phyloP scores from a whole-genome alignment of 2,888 invertebrate genomes.

The Pollenia amentaria region DNA sequence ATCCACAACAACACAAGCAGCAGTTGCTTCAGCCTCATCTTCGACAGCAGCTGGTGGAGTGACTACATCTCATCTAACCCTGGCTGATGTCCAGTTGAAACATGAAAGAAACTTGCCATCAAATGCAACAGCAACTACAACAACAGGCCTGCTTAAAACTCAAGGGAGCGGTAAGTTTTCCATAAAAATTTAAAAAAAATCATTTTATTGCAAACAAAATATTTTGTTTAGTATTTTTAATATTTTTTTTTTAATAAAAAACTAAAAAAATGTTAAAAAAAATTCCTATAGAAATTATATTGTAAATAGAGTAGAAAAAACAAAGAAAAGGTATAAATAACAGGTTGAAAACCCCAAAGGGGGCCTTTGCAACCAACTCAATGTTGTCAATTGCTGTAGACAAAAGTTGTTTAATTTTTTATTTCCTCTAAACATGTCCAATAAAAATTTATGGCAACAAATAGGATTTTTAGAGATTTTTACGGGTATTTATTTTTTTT shows the following conservation, averaged over 20 bases:
- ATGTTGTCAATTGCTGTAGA: slow-evolving; percentile 51
- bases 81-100: slow-evolving; percentile 81
- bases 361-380: slow-evolving; percentile 37
- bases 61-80: slow-evolving; percentile 75
- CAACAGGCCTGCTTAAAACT: slow-evolving; percentile 80
- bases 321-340: slow-evolving; percentile 65
- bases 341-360: slow-evolving; percentile 57
- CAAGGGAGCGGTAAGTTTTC: slow-evolving; percentile 84
- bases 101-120: slow-evolving; percentile 76
- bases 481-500: background rate
- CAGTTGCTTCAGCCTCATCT: slow-evolving; percentile 75
- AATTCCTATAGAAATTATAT: slow-evolving; percentile 34
- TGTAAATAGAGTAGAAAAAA: slow-evolving; percentile 46
- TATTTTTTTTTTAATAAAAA: slow-evolving; percentile 22
- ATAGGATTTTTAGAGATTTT: slow-evolving; percentile 14
- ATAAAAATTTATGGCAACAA: slow-evolving; percentile 62
- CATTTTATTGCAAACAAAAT: slow-evolving; percentile 54
- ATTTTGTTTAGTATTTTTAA: slow-evolving; percentile 27
- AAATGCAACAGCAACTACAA: slow-evolving; percentile 76
- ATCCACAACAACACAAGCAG: slow-evolving; percentile 70
- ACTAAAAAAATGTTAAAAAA: background rate
- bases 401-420: slow-evolving; percentile 43
- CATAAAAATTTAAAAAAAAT: slow-evolving; percentile 27
- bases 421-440: slow-evolving; percentile 61
- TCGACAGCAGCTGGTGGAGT: slow-evolving; percentile 35